phyloP scores from a whole-genome alignment of 2,113 vertebrate genomes.

The Gallinago paraguaiae region DNA sequence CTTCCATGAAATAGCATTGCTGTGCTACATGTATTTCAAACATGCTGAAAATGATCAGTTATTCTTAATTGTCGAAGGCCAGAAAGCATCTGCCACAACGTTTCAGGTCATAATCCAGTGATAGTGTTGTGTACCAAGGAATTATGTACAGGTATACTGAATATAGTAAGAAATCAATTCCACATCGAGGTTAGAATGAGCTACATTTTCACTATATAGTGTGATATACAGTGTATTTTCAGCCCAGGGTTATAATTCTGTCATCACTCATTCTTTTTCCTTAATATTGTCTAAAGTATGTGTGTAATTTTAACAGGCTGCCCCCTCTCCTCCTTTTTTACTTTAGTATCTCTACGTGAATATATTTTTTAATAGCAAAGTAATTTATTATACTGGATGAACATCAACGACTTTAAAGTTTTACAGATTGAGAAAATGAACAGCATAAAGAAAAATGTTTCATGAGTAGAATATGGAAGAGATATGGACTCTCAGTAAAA shows the following conservation, averaged over 20 bases:
- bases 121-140: not conserved
- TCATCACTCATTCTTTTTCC: not conserved
- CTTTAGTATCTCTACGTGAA: not conserved
- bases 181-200: not conserved
- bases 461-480: not conserved
- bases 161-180: not conserved
- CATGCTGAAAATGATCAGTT: not conserved
- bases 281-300: not conserved
- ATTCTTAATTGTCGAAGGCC: not conserved
- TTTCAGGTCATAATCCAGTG: not conserved
- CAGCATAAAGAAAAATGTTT: not conserved
- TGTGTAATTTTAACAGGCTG: not conserved
- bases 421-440: conserved; percentile 8
- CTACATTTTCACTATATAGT: not conserved
- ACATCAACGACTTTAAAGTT: not conserved
- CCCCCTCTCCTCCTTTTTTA: not conserved
- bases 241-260: not conserved
- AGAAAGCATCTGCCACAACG: not conserved
- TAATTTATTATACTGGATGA: not conserved
- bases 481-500: not conserved
- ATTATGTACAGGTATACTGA: not conserved
- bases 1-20: not conserved
- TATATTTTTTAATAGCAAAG: not conserved
- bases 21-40: not conserved
- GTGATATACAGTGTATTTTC: not conserved